Percentiles rank a stretch among this genome's conserved stretches.
phyloP scores from a whole-genome alignment of 2,797 vertebrate genomes.

The Apogon hyalosoma region DNA sequence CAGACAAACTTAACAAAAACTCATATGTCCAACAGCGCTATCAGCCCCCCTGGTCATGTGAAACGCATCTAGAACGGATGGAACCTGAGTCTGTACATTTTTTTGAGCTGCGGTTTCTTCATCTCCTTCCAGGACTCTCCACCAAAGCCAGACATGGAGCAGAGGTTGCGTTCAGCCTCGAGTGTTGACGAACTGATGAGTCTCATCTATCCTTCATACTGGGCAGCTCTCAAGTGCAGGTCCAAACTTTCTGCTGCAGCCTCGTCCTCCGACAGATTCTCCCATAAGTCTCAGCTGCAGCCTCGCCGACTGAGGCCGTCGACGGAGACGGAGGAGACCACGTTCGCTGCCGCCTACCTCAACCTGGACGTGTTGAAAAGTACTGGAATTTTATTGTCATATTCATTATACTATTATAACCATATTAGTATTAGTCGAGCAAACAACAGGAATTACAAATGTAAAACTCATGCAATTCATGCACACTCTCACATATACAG shows the following conservation, averaged over 20 bases:
- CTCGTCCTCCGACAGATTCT: conserved; percentile 35
- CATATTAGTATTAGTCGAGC: no score
- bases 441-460: no score
- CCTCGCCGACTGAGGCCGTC: conserved; percentile 29
- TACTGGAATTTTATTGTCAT: no score
- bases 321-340: conserved; percentile 76
- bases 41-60: no score
- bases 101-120: conserved; percentile 14
- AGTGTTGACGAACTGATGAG: conserved; percentile 97
- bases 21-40: no score
- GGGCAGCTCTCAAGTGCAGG: conserved; percentile 94
- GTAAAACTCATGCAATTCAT: no score
- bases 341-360: conserved; percentile 92
- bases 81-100: neutral
- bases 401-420: no score
- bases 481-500: no score
- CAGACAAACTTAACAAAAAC: no score
- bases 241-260: conserved; percentile 85
- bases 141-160: conserved; percentile 89
- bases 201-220: conserved; percentile 93
- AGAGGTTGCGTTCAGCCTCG: conserved; percentile 91
- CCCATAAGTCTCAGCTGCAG: conserved; percentile 26
- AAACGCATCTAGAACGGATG: no score
- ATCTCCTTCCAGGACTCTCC: conserved; percentile 85
- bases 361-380: conserved; percentile 95